Conservation (phyloP, 2,797 vertebrate species). For the Enteromius anoplus region DNA sequence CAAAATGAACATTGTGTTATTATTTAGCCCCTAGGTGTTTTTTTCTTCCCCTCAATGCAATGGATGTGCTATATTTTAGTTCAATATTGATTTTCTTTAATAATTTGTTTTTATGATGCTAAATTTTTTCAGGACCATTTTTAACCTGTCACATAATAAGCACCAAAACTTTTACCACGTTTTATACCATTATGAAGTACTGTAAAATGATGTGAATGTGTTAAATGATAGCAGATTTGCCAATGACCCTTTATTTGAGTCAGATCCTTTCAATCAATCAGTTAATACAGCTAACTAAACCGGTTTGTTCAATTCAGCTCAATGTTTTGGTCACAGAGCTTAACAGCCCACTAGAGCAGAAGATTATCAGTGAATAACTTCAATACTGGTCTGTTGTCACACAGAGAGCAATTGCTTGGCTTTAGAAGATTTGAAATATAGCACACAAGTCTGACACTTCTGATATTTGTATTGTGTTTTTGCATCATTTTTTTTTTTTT, state of each 20-base stretch:
- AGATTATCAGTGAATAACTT: not conserved
- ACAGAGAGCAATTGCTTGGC: not conserved
- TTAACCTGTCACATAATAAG: too few species aligned
- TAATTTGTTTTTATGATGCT: not conserved
- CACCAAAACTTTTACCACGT: too few species aligned
- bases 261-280: not conserved
- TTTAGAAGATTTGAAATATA: not conserved
- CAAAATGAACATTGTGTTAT: not conserved
- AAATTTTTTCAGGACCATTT: too few species aligned
- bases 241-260: not conserved
- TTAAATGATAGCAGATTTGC: not conserved
- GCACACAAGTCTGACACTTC: not conserved
- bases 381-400: not conserved
- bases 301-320: not conserved
- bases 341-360: slow-evolving; percentile 10
- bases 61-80: not conserved
- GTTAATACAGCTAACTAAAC: slow-evolving; percentile 2
- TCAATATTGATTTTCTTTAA: not conserved
- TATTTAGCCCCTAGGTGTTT: not conserved
- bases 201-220: not conserved
- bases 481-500: not conserved
- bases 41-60: not conserved
- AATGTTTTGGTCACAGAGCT: not conserved
- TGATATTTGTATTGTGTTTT: not conserved
- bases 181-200: too few species aligned